Evolutionary conservation across 2,113 vertebrate genomes (phyloP).

Genomic region (Prunella himalayana): DNA sequence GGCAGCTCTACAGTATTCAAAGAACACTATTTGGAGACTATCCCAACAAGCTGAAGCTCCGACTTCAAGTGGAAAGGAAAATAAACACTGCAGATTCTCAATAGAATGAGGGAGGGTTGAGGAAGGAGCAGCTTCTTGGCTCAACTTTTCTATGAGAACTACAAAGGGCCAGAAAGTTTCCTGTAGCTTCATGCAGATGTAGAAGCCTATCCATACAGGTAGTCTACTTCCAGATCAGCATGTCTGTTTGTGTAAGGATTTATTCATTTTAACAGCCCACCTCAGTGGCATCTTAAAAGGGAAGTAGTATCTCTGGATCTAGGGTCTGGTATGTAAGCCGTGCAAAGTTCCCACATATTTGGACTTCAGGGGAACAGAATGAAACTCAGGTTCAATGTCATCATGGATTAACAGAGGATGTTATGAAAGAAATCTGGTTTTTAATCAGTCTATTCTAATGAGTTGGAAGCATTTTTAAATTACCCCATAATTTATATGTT

Average conservation of each 20-base stretch:
- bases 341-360: background rate
- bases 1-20: background rate
- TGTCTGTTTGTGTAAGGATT: background rate
- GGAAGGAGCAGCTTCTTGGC: background rate
- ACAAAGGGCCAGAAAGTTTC: background rate
- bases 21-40: background rate
- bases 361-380: background rate
- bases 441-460: slow-evolving; percentile 32
- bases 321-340: background rate
- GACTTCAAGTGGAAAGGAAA: background rate
- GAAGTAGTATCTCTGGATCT: background rate
- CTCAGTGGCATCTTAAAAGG: background rate
- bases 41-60: rapidly evolving
- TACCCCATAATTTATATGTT: slow-evolving; percentile 16
- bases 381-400: slow-evolving; percentile 9
- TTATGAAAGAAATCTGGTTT: background rate
- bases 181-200: background rate
- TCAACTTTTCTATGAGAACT: background rate
- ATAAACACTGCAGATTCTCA: background rate
- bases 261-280: background rate
- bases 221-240: background rate
- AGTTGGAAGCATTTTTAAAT: slow-evolving; percentile 34
- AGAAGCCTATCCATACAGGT: background rate
- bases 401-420: background rate
- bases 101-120: rapidly evolving